Conservation (phyloP, 2,888 invertebrate species). For the Lithosia quadra region DNA sequence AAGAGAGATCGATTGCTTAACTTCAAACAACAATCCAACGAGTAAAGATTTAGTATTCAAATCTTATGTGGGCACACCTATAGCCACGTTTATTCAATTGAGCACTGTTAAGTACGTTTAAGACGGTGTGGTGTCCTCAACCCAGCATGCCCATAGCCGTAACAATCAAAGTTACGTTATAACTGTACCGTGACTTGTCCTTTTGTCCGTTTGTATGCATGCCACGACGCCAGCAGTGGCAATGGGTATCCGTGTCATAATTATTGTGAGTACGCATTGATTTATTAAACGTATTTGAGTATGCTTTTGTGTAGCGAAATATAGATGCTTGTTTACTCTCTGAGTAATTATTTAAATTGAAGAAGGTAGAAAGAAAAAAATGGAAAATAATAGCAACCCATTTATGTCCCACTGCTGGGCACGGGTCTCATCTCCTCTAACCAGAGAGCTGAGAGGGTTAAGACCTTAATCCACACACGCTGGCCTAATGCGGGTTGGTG, state of each 20-base stretch:
- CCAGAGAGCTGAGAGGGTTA: too few species aligned
- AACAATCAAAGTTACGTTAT: slow-evolving; percentile 49
- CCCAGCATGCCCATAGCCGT: slow-evolving; percentile 22
- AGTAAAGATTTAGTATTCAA: not conserved
- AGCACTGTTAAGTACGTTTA: slow-evolving; percentile 13
- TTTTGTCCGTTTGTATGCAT: slow-evolving; percentile 38
- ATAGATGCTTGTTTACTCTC: too few species aligned
- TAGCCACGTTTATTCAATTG: not conserved
- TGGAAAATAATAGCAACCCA: too few species aligned
- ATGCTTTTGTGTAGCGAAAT: too few species aligned
- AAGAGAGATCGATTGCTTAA: too few species aligned
- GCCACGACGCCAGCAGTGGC: slow-evolving; percentile 22
- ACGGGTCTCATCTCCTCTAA: too few species aligned
- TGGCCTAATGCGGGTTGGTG: too few species aligned
- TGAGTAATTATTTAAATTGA: too few species aligned
- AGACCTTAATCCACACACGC: too few species aligned
- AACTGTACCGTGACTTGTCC: slow-evolving; percentile 45
- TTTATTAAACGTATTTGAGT: too few species aligned
- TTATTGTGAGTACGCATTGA: slow-evolving; percentile 18
- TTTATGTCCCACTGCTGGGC: too few species aligned
- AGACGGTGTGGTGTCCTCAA: slow-evolving; percentile 20
- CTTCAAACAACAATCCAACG: not conserved
- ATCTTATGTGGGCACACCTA: slow-evolving; percentile 3
- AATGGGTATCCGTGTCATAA: slow-evolving; percentile 44
- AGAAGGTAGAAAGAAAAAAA: too few species aligned